Evolutionary conservation across 2,113 vertebrate genomes (phyloP), one percentile per base, ranked within the genome.

Genomic region (Alouatta palliata): DNA sequence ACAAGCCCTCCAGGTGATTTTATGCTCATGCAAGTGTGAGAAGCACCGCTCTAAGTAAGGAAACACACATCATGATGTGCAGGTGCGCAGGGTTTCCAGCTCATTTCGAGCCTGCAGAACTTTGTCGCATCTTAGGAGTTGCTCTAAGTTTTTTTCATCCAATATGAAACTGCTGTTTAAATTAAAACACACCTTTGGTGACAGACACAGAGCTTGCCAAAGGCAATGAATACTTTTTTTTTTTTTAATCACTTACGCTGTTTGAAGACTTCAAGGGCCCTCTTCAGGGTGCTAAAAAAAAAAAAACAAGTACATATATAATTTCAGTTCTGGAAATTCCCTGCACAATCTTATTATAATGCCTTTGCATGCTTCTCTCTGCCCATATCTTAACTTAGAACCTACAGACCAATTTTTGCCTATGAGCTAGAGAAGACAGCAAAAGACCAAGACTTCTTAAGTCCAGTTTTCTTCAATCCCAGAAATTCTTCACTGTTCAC

Each of bases 261-360:
- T 98, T 99, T 99, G 94, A 99, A 99, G 96, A 99, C 96, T 35
- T 99, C 99, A 17, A 99, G 98, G 5, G 99, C 99, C 97, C 98
- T 98, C 98, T 99, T 99, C 97, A 99, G 97, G 0, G 99, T 99
- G 98, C 99, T 99, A 94, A 76, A 97, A 98, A 76, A 43, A 43
- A 97, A 98, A 52, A 64, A 97, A 97, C 86, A 98, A 47, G 98
- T 47, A 92, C 2, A 76, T 23, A 84, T 3, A 82, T 47, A 9
- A 73, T 97, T 95, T 97, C n/a, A 97, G 5, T 76, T 32, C 70
- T 88, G 43, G 54, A 96, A 96, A 93, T 6, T 21, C n/a, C 25
- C 82, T 79, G 14, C 61, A 37, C 66, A 81, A 10, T 25, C 16
- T 88, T 45, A 58, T 20, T 71, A 47, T 25, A 90, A 92, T 40